Percentiles rank a stretch among this genome's conserved stretches.
Evolutionary conservation across 2,888 invertebrate genomes (phyloP).

Genomic region (Ametastegia equiseti): DNA sequence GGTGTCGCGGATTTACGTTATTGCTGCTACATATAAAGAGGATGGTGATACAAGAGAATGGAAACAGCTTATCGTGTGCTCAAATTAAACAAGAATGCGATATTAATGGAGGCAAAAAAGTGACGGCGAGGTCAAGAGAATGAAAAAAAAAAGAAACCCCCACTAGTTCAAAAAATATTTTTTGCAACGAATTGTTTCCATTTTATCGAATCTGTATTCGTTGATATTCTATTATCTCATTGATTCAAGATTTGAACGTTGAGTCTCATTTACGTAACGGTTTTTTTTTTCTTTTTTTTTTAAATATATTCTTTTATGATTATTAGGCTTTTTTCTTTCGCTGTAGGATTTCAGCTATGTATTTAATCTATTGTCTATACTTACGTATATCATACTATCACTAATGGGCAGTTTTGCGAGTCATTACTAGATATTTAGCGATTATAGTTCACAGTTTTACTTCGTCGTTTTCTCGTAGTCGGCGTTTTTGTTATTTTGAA

Average conservation of each 20-base stretch:
- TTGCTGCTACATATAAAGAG: not conserved
- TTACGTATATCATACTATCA: slow-evolving; percentile 27
- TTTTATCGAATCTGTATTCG: not conserved
- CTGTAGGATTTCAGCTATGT: not conserved
- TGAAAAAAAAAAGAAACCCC: not conserved
- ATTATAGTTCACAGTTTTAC: not conserved
- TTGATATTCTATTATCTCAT: not conserved
- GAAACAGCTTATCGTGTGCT: not conserved
- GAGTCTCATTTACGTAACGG: not conserved
- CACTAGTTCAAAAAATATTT: not conserved
- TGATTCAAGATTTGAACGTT: not conserved
- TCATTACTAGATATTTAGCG: slow-evolving; percentile 23
- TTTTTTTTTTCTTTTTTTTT: not conserved
- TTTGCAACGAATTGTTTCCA: not conserved
- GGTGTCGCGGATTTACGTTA: not conserved
- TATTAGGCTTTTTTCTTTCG: not conserved
- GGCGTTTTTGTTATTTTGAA: not conserved
- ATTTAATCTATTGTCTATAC: not conserved
- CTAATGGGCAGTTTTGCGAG: slow-evolving; percentile 37
- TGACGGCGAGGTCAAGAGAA: not conserved
- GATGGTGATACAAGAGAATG: not conserved
- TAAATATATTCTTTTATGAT: not conserved
- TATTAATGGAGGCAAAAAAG: not conserved
- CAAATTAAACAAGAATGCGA: not conserved
- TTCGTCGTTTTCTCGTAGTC: not conserved